phyloP scores from a whole-genome alignment of 2,888 invertebrate genomes.

The Rhamnusium bicolor region DNA sequence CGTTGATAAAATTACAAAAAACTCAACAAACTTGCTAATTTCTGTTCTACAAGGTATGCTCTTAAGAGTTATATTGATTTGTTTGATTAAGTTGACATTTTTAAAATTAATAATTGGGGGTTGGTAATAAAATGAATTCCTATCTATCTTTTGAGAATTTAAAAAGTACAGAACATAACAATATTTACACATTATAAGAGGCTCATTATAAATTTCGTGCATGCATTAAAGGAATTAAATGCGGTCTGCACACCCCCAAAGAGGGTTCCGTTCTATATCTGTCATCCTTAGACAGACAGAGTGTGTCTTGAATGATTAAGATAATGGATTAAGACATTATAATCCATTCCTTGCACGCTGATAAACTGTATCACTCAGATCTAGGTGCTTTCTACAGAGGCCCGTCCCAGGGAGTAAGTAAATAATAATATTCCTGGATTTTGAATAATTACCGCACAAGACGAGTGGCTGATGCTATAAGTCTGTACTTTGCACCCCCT shows the following conservation, averaged over 20 bases:
- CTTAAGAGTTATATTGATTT: too few species aligned
- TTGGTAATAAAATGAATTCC: too few species aligned
- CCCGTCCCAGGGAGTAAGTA: slow-evolving; percentile 41
- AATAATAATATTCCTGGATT: slow-evolving; percentile 44
- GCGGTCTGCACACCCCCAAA: slow-evolving; percentile 14
- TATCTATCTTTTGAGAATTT: too few species aligned
- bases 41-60: too few species aligned
- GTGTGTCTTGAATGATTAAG: slow-evolving; percentile 57
- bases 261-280: slow-evolving; percentile 13
- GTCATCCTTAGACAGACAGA: slow-evolving; percentile 27
- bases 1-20: too few species aligned
- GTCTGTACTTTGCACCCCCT: slow-evolving; percentile 20
- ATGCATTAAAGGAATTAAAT: slow-evolving; percentile 24
- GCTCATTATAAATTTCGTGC: slow-evolving; percentile 2
- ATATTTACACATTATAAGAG: too few species aligned
- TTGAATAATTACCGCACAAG: slow-evolving; percentile 29
- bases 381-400: slow-evolving; percentile 37
- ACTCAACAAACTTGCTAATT: too few species aligned
- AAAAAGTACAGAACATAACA: too few species aligned
- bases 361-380: slow-evolving; percentile 57
- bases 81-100: too few species aligned
- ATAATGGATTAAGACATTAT: slow-evolving; percentile 60
- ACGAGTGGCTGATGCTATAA: slow-evolving; percentile 16
- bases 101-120: too few species aligned
- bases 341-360: slow-evolving; percentile 52